Evolutionary conservation across 1,140 invertebrate species (phyloP).

Genomic region (Drosophila nasuta): DNA sequence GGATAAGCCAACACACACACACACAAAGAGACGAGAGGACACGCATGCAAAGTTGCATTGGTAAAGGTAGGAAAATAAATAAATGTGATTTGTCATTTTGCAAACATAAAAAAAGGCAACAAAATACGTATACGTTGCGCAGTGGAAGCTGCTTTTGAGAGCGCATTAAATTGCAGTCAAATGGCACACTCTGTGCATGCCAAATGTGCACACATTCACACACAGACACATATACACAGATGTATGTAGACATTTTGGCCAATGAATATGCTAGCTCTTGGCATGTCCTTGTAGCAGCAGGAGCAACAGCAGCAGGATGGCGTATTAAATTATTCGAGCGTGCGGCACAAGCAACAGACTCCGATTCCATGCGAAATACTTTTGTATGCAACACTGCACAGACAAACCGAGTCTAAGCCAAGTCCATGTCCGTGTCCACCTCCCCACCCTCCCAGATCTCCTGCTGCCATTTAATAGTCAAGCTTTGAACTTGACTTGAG

Average conservation of each 20-base stretch:
- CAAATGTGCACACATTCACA: slow-evolving; percentile 58
- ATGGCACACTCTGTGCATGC: slow-evolving; percentile 77
- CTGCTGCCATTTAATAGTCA: slow-evolving; percentile 26
- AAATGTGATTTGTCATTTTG: slow-evolving; percentile 83
- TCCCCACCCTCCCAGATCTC: not conserved
- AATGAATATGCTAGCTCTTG: slow-evolving; percentile 48
- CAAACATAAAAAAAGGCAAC: slow-evolving; percentile 67
- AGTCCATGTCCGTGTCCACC: slow-evolving; percentile 6
- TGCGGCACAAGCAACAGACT: slow-evolving; percentile 59
- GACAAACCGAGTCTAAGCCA: slow-evolving; percentile 50
- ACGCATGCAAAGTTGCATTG: not conserved
- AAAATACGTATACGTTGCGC: slow-evolving; percentile 11
- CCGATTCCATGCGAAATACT: slow-evolving; percentile 55
- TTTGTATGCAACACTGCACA: slow-evolving; percentile 79
- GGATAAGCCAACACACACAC: slow-evolving; percentile 41
- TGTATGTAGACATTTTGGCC: slow-evolving; percentile 35
- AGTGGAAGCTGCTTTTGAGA: slow-evolving; percentile 52
- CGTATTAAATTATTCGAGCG: slow-evolving; percentile 82
- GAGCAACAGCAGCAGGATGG: slow-evolving; percentile 10
- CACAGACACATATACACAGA: slow-evolving; percentile 16
- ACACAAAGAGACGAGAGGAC: not conserved
- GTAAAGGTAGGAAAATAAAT: slow-evolving; percentile 67
- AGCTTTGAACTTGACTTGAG: slow-evolving; percentile 43
- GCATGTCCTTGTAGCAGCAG: slow-evolving; percentile 35
- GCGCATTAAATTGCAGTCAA: slow-evolving; percentile 83